Evolutionary conservation across 2,888 invertebrate genomes (phyloP).

Genomic region (Tetheella fluctuosa): DNA sequence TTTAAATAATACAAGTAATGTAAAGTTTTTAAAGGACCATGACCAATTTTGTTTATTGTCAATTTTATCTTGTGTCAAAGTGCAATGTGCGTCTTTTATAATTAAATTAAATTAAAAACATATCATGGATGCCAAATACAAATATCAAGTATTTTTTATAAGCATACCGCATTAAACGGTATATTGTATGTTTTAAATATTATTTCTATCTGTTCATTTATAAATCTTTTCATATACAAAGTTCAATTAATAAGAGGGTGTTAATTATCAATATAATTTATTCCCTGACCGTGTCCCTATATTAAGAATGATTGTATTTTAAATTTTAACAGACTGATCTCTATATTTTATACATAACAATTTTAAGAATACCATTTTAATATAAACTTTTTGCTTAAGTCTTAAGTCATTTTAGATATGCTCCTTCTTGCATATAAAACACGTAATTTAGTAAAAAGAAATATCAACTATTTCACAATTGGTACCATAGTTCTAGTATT

Average conservation of each 20-base stretch:
- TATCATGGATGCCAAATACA: slow-evolving; percentile 6
- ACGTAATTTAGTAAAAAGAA: not conserved
- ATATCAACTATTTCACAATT: too few relatives aligned
- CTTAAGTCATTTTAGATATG: not conserved
- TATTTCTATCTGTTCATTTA: not conserved
- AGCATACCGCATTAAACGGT: not conserved
- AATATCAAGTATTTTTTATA: not conserved
- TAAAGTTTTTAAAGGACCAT: not conserved
- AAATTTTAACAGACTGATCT: slow-evolving; percentile 10
- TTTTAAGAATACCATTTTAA: not conserved
- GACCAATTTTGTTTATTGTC: not conserved
- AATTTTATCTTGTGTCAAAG: slow-evolving; percentile 5
- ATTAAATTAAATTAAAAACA: not conserved
- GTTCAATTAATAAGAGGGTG: too few relatives aligned
- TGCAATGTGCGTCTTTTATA: not conserved
- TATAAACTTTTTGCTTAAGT: not conserved
- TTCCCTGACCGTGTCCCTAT: not conserved
- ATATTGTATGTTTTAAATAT: not conserved
- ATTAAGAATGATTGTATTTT: not conserved
- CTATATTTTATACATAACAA: slow-evolving; percentile 5
- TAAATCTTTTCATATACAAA: not conserved
- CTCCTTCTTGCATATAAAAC: not conserved
- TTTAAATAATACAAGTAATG: not conserved
- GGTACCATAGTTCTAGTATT: too few relatives aligned
- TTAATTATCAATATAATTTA: not conserved